These are phyloP conservation scores for Lordiphosa clarofinis DNA, from an alignment of 1,140 invertebrate genomes.

Conservation along the genomic window DNA sequence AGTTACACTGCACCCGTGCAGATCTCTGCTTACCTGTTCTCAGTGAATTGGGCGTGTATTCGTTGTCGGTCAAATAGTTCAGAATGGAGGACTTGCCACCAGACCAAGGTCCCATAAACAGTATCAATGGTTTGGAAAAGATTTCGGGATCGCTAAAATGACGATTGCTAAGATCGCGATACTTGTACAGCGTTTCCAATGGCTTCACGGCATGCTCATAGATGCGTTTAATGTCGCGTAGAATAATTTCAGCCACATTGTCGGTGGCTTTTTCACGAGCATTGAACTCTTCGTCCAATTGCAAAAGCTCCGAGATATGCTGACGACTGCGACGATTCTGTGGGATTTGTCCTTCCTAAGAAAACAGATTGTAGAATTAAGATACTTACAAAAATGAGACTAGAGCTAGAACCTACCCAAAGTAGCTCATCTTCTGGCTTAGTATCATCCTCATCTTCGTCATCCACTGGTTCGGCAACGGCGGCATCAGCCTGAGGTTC, in stretches of 20 bases:
- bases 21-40: slow-evolving; percentile 86
- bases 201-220: slow-evolving; percentile 94
- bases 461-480: slow-evolving; percentile 19
- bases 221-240: slow-evolving; percentile 92
- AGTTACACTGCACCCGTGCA: no score
- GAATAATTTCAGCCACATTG: slow-evolving; percentile 87
- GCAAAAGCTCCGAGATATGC: slow-evolving; percentile 89
- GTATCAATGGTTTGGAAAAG: slow-evolving; percentile 94
- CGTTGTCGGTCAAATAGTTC: slow-evolving; percentile 94
- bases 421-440: slow-evolving; percentile 83
- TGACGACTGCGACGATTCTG: slow-evolving; percentile 88
- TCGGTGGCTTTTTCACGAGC: slow-evolving; percentile 86
- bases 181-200: slow-evolving; percentile 93
- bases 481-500: slow-evolving; percentile 30
- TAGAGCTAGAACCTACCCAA: slow-evolving; percentile 77
- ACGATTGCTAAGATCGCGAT: slow-evolving; percentile 93
- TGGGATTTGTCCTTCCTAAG: slow-evolving; percentile 86
- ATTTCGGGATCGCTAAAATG: slow-evolving; percentile 97
- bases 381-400: no score
- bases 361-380: not conserved
- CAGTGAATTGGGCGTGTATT: slow-evolving; percentile 89
- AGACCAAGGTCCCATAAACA: slow-evolving; percentile 97
- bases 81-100: slow-evolving; percentile 96
- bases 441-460: slow-evolving; percentile 75
- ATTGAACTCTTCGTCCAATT: slow-evolving; percentile 88